phyloP scores from a whole-genome alignment of 2,113 vertebrate species.

The Macquaria ambigua region DNA sequence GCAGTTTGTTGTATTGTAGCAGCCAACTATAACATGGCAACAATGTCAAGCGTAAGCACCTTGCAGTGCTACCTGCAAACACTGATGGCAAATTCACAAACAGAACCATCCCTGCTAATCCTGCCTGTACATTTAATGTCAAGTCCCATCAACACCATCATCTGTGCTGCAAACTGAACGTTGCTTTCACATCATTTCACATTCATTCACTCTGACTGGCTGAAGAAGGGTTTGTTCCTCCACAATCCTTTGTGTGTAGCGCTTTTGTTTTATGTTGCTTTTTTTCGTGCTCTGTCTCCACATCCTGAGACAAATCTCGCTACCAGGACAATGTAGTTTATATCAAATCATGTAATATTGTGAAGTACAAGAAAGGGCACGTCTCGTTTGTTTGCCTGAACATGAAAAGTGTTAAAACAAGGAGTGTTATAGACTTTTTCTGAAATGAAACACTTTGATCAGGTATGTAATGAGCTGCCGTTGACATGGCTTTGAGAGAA shows the following conservation, averaged over 20 bases:
- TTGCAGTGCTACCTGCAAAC: background rate
- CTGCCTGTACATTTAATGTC: constrained; percentile 14
- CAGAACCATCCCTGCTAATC: constrained; percentile 21
- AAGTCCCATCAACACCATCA: constrained; percentile 34
- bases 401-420: constrained; percentile 60
- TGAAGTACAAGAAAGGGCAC: constrained; percentile 58
- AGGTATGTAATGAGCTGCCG: constrained; percentile 68
- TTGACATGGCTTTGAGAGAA: constrained; percentile 63
- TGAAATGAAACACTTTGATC: constrained; percentile 70
- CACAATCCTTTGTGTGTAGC: constrained; percentile 29
- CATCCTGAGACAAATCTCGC: constrained; percentile 45
- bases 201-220: constrained; percentile 38
- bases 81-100: background rate
- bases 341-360: constrained; percentile 59
- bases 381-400: constrained; percentile 59
- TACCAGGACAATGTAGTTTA: constrained; percentile 41
- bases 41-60: background rate
- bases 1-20: constrained; percentile 7
- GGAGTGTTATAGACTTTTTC: constrained; percentile 41
- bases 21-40: background rate
- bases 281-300: constrained; percentile 35
- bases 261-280: constrained; percentile 52
- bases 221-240: constrained; percentile 52
- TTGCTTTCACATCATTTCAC: constrained; percentile 15
- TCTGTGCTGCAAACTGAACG: constrained; percentile 34